Evolutionary conservation across 64 coral and sea anemone species (phyloP).

Genomic region (Acropora yongei): DNA sequence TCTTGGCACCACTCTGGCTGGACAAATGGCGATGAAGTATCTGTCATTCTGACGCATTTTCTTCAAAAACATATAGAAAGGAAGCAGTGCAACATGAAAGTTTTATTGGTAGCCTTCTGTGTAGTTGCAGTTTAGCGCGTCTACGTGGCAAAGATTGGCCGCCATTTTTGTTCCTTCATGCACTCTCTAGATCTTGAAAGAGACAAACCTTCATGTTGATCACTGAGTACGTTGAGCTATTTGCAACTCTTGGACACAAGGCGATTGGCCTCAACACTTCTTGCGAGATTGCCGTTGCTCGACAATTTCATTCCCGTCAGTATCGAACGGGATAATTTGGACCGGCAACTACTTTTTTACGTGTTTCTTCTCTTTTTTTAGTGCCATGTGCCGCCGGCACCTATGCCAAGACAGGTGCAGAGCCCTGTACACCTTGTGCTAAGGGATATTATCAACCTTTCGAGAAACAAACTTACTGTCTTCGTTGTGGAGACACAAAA

Average conservation of each 20-base stretch:
- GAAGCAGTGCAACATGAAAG: neutral
- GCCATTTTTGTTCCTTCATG: neutral
- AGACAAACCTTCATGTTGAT: neutral
- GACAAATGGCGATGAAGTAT: too few relatives aligned
- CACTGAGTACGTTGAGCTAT: neutral
- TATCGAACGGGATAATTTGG: too few relatives aligned
- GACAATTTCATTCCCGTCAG: too few relatives aligned
- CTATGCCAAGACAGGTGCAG: constrained; percentile 84
- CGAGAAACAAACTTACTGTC: constrained; percentile 64
- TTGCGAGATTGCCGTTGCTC: too few relatives aligned
- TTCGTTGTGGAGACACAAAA: constrained; percentile 56
- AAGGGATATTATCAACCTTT: constrained; percentile 75
- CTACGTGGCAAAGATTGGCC: too few relatives aligned
- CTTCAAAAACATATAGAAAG: neutral
- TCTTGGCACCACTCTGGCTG: too few relatives aligned
- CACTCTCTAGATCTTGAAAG: neutral
- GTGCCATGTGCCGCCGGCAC: constrained; percentile 97
- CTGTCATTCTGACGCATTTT: too few relatives aligned
- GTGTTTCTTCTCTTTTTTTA: constrained; percentile 4
- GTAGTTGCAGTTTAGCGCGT: too few relatives aligned
- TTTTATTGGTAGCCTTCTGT: too few relatives aligned
- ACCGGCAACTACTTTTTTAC: too few relatives aligned
- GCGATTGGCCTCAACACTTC: neutral
- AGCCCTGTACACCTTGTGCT: constrained; percentile 79
- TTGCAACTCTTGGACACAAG: neutral